Conservation (phyloP, 92 coral and sea anemone species). For the Epizoanthus stellaris region DNA sequence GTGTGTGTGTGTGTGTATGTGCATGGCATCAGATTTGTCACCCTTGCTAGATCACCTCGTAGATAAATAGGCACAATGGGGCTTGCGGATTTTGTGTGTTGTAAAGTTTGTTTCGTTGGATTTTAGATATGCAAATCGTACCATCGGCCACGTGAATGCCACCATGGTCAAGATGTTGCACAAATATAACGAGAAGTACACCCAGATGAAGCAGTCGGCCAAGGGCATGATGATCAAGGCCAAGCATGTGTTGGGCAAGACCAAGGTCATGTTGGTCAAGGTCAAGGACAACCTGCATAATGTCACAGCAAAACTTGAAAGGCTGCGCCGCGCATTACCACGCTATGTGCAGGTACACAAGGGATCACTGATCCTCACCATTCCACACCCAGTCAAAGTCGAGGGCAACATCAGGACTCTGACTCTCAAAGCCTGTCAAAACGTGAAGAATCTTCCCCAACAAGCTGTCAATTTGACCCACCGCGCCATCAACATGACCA, state of each 20-base stretch:
- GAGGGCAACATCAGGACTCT: slow-evolving; percentile 61
- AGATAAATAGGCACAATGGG: no score
- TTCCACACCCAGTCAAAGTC: slow-evolving; percentile 74
- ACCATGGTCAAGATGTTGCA: slow-evolving; percentile 20
- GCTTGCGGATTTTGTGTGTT: no score
- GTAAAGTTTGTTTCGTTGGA: neutral
- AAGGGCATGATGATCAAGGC: neutral
- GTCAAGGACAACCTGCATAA: slow-evolving; percentile 11
- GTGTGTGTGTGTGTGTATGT: no score
- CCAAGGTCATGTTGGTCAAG: slow-evolving; percentile 31
- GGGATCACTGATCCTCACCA: slow-evolving; percentile 60
- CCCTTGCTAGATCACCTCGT: no score
- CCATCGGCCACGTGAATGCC: slow-evolving; percentile 52
- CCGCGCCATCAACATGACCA: slow-evolving; percentile 67
- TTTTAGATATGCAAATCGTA: slow-evolving; percentile 50
- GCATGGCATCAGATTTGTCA: no score
- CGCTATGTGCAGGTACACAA: slow-evolving; percentile 71
- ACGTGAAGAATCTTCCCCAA: slow-evolving; percentile 57
- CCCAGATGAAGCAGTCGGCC: slow-evolving; percentile 1
- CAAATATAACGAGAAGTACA: neutral
- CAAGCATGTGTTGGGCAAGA: neutral
- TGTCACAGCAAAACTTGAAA: slow-evolving; percentile 10
- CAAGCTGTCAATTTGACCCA: slow-evolving; percentile 66
- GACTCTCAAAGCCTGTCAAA: slow-evolving; percentile 58
- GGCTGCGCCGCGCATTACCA: slow-evolving; percentile 59